A percentile compares a stretch with the other conserved stretches of the same genome.
These are phyloP conservation scores for Paracanthobrama guichenoti DNA, from an alignment of 2,113 vertebrate species.

Conservation along the genomic window DNA sequence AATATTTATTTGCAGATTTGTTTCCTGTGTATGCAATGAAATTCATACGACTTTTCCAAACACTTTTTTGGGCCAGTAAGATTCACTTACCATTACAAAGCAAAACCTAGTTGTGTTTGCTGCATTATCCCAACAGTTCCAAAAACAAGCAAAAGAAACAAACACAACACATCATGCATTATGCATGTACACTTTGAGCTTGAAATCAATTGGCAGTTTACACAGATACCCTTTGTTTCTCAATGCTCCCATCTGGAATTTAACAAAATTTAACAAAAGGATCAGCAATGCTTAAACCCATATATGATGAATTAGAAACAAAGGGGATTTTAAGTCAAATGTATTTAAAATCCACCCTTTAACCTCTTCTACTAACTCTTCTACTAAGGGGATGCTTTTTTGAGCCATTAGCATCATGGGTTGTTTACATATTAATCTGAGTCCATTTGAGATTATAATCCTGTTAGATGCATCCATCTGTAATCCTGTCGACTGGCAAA, in stretches of 20 bases:
- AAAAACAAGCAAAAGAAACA: neutral
- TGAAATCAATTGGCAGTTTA: conserved; percentile 24
- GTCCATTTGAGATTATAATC: conserved; percentile 69
- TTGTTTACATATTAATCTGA: conserved; percentile 60
- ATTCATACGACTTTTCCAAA: neutral
- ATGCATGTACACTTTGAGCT: conserved; percentile 20
- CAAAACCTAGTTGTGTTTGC: neutral
- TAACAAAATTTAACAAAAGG: neutral
- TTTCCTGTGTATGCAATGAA: neutral
- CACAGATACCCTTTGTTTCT: conserved; percentile 13
- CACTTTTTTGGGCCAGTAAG: neutral
- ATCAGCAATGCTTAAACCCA: neutral
- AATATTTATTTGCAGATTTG: neutral
- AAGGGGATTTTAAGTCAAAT: conserved; percentile 51
- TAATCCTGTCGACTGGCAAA: conserved; percentile 67
- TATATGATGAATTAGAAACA: conserved; percentile 17
- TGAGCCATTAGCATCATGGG: conserved; percentile 33
- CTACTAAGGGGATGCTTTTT: neutral
- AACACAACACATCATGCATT: neutral
- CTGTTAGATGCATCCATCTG: conserved; percentile 66
- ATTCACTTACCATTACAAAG: neutral
- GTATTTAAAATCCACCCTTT: conserved; percentile 47
- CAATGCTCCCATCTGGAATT: neutral
- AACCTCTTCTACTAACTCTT: conserved; percentile 36
- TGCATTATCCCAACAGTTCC: neutral